Evolutionary conservation across 2,888 invertebrate species (phyloP).

Genomic region (Bombylius major): DNA sequence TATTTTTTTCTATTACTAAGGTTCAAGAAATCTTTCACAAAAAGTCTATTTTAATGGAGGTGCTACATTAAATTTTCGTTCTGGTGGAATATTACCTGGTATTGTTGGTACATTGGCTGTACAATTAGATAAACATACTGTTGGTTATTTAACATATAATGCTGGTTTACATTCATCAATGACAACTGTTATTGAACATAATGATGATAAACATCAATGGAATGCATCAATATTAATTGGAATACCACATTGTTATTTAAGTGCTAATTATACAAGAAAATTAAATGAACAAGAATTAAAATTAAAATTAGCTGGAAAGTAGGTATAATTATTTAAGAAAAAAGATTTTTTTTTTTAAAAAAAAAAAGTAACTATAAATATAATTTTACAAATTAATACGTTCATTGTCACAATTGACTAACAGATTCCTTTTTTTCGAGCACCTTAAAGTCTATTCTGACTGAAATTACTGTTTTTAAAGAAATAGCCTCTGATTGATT

Average conservation of each 20-base stretch:
- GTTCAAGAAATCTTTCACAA: constrained; percentile 60
- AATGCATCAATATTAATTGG: constrained; percentile 68
- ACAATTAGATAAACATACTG: constrained; percentile 75
- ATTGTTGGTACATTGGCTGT: constrained; percentile 67
- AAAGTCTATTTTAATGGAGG: constrained; percentile 66
- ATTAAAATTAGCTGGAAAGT: constrained; percentile 66
- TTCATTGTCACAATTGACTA: neutral
- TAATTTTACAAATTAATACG: neutral
- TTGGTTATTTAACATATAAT: constrained; percentile 79
- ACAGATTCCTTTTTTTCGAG: no score
- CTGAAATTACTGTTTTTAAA: no score
- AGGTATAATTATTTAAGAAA: constrained; percentile 31
- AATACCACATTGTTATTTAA: constrained; percentile 65
- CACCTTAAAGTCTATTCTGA: no score
- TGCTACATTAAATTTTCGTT: constrained; percentile 61
- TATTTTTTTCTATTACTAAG: constrained; percentile 4
- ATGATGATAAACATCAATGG: constrained; percentile 54
- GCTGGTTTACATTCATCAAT: constrained; percentile 57
- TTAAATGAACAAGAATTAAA: constrained; percentile 68
- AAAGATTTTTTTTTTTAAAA: constrained; percentile 19
- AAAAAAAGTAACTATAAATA: constrained; percentile 7
- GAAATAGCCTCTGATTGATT: no score
- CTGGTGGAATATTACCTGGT: constrained; percentile 63
- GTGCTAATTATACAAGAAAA: constrained; percentile 65
- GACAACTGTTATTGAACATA: constrained; percentile 68